Percentiles rank a stretch among this genome's conserved stretches.
Evolutionary conservation across 2,113 vertebrate species (phyloP).

Genomic region (Thymallus thymallus): DNA sequence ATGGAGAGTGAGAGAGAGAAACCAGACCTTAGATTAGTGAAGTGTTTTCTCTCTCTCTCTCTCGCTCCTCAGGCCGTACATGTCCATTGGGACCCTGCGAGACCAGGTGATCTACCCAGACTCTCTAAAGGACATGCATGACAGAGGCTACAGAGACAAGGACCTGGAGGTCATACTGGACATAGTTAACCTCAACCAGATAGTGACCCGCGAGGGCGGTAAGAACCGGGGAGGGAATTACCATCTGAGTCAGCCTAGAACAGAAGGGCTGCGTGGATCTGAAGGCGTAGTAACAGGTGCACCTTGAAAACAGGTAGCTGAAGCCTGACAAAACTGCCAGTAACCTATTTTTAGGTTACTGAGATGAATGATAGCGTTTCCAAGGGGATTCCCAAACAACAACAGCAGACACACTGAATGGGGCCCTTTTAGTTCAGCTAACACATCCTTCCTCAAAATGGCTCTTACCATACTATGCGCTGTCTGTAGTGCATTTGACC

Average conservation of each 20-base stretch:
- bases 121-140: constrained; percentile 87
- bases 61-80: constrained; percentile 84
- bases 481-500: background rate
- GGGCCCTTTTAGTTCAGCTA: background rate
- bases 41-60: constrained; percentile 2
- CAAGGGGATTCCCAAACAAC: too few species aligned
- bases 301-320: too few species aligned
- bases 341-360: too few species aligned
- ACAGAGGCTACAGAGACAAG: constrained; percentile 83
- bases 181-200: constrained; percentile 91
- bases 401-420: too few species aligned
- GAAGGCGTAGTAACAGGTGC: too few species aligned
- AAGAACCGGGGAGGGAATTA: constrained; percentile 19
- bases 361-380: too few species aligned
- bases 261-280: too few species aligned
- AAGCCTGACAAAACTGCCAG: too few species aligned
- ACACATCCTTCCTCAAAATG: too few species aligned
- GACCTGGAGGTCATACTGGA: constrained; percentile 90
- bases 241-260: too few species aligned
- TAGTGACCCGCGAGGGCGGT: constrained; percentile 97
- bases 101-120: constrained; percentile 99
- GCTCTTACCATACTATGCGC: background rate
- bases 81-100: constrained; percentile 92
- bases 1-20: constrained; percentile 41
- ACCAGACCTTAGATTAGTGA: constrained; percentile 58